phyloP scores from a whole-genome alignment of 2,797 vertebrate genomes.

The Myoxocephalus aenaeus region DNA sequence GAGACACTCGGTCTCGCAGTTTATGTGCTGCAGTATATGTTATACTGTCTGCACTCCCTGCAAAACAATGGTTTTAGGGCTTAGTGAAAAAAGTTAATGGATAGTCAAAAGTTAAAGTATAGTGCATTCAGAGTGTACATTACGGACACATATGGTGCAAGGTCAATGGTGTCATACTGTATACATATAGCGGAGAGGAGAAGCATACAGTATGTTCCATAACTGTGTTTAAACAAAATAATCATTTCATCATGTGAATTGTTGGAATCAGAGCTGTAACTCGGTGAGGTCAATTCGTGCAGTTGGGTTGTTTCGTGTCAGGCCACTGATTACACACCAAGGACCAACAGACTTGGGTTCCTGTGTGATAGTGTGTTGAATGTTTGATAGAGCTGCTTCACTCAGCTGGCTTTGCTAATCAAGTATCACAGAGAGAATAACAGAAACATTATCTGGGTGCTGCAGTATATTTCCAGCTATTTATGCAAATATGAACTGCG shows the following conservation, averaged over 20 bases:
- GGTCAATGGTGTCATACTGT: background rate
- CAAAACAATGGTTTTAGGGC: too few species aligned
- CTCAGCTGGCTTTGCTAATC: conserved; percentile 59
- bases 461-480: conserved; percentile 33
- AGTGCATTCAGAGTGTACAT: background rate
- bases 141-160: conserved; percentile 29
- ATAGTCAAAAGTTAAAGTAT: too few species aligned
- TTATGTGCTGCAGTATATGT: too few species aligned
- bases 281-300: conserved; percentile 53
- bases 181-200: background rate
- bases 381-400: conserved; percentile 43
- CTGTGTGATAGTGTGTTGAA: conserved; percentile 7
- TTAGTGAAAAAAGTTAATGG: too few species aligned
- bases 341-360: conserved; percentile 25
- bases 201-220: conserved; percentile 1
- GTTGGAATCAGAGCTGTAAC: conserved; percentile 26
- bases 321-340: conserved; percentile 37
- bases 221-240: background rate
- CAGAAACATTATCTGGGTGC: conserved; percentile 29
- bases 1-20: too few species aligned
- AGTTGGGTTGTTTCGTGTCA: conserved; percentile 51
- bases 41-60: too few species aligned
- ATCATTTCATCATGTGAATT: conserved; percentile 25
- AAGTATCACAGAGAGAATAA: conserved; percentile 42
- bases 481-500: conserved; percentile 50